These are phyloP conservation scores for Ictalurus punctatus DNA, from an alignment of 2,113 vertebrate genomes.

Conservation along the genomic window DNA sequence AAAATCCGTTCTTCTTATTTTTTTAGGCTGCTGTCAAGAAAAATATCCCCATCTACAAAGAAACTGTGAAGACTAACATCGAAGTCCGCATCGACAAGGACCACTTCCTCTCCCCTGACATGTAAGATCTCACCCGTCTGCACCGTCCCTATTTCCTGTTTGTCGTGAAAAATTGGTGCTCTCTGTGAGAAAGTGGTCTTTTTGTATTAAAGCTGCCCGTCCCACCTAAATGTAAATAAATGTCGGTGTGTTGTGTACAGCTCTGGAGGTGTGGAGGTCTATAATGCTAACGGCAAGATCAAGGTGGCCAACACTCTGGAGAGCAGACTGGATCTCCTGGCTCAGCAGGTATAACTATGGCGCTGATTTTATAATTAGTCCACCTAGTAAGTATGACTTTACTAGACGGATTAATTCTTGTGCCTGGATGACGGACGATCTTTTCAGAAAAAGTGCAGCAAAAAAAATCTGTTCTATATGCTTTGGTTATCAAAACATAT, in stretches of 20 bases:
- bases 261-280: slow-evolving; percentile 92
- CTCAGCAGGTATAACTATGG: slow-evolving; percentile 84
- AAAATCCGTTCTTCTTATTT: background rate
- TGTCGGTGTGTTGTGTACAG: slow-evolving; percentile 64
- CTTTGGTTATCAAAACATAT: no score
- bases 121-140: slow-evolving; percentile 73
- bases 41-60: slow-evolving; percentile 86
- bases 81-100: slow-evolving; percentile 90
- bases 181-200: background rate
- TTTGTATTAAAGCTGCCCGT: background rate
- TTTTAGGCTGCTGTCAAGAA: slow-evolving; percentile 85
- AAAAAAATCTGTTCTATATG: no score
- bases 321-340: slow-evolving; percentile 93
- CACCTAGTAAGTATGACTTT: no score
- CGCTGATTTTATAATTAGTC: no score
- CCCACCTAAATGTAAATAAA: background rate
- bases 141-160: background rate
- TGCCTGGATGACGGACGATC: no score
- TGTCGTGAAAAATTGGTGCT: background rate
- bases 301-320: slow-evolving; percentile 96
- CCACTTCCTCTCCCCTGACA: slow-evolving; percentile 81
- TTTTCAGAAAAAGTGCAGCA: no score
- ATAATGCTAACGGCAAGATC: slow-evolving; percentile 88
- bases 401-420: no score
- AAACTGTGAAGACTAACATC: slow-evolving; percentile 81